Percentiles rank a stretch among this genome's conserved stretches.
Conservation (phyloP, 2,888 invertebrate genomes). For the Chrysomela aeneicollis region DNA sequence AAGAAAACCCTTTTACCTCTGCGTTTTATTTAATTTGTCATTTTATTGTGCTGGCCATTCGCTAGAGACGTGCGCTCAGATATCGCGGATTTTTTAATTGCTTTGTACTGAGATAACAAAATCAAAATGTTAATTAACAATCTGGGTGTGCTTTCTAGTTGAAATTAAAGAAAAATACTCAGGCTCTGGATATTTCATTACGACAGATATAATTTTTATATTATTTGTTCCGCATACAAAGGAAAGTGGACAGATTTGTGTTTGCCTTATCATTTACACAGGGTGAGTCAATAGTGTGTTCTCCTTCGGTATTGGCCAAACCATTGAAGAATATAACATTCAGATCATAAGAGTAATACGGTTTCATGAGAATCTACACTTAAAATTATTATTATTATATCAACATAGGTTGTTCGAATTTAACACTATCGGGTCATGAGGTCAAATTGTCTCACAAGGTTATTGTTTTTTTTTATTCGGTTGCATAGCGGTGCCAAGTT, state of each 20-base stretch:
- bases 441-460: too few relatives aligned
- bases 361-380: too few relatives aligned
- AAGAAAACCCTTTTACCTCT: constrained; percentile 55
- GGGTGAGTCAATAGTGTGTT: too few relatives aligned
- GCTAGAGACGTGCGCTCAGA: constrained; percentile 54
- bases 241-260: constrained; percentile 25
- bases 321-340: too few relatives aligned
- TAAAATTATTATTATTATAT: too few relatives aligned
- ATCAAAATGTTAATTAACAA: constrained; percentile 63
- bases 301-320: too few relatives aligned
- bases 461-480: too few relatives aligned
- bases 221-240: constrained; percentile 50
- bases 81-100: constrained; percentile 62
- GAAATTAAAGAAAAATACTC: constrained; percentile 62
- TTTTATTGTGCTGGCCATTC: constrained; percentile 58
- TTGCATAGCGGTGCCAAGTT: too few relatives aligned
- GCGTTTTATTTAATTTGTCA: constrained; percentile 60
- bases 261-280: too few relatives aligned
- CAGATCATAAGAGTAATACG: too few relatives aligned
- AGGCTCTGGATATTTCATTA: constrained; percentile 57
- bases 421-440: too few relatives aligned
- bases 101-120: constrained; percentile 61
- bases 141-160: constrained; percentile 58
- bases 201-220: constrained; percentile 47
- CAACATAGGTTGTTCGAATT: too few relatives aligned